Evolutionary conservation across 2,797 vertebrate species (phyloP).

Genomic region (Pangasius macronema): DNA sequence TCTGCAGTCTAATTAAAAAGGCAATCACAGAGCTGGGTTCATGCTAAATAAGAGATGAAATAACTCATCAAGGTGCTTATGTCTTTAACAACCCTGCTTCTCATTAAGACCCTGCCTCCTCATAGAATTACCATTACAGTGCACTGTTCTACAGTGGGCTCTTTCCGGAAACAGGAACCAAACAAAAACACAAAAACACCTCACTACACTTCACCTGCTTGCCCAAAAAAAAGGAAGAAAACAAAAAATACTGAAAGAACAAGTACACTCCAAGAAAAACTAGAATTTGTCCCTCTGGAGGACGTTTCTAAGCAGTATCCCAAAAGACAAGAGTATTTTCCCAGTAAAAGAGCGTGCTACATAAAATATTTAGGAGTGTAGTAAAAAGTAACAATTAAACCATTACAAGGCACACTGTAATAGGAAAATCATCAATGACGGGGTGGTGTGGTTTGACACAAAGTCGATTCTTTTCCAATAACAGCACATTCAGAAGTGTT

Average conservation of each 20-base stretch:
- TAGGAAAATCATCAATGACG: neutral
- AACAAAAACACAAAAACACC: slow-evolving; percentile 10
- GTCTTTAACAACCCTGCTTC: slow-evolving; percentile 53
- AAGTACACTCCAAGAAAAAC: neutral
- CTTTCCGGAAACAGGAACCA: neutral
- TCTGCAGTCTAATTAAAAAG: slow-evolving; percentile 62
- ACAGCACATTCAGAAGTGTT: neutral
- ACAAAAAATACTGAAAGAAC: neutral
- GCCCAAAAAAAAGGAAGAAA: neutral
- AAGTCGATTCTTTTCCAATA: neutral
- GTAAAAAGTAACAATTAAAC: neutral
- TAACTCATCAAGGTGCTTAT: slow-evolving; percentile 60
- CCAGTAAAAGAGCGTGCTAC: neutral
- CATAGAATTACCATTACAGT: slow-evolving; percentile 9
- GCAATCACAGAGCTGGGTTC: slow-evolving; percentile 52
- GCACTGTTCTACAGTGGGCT: neutral
- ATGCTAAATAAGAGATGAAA: slow-evolving; percentile 59
- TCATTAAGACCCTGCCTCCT: slow-evolving; percentile 49
- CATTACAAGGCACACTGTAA: neutral
- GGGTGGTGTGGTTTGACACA: neutral
- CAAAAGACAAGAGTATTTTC: neutral
- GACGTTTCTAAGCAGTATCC: neutral
- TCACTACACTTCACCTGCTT: neutral
- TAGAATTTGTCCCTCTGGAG: neutral
- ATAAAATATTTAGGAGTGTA: neutral